phyloP scores from a whole-genome alignment of 2,113 vertebrate genomes.

The Coturnix japonica region DNA sequence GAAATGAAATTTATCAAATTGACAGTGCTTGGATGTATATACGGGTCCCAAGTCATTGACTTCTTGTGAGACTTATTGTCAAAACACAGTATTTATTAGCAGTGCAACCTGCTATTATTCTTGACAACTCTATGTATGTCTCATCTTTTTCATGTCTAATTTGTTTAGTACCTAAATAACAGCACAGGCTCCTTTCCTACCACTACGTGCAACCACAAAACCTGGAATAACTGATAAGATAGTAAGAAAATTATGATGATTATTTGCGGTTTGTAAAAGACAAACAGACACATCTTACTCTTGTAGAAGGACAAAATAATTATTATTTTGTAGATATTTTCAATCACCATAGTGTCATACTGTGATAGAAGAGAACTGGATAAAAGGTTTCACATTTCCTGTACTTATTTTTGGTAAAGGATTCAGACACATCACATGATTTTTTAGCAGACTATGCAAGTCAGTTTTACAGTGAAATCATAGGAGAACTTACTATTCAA shows the following conservation, averaged over 20 bases:
- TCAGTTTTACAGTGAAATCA: neutral
- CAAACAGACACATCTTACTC: neutral
- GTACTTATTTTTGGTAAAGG: neutral
- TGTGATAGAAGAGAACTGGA: neutral
- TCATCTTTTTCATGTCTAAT: neutral
- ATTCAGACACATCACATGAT: neutral
- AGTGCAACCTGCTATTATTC: neutral
- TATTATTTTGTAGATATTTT: neutral
- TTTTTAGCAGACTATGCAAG: neutral
- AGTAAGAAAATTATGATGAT: neutral
- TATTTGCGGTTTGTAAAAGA: neutral
- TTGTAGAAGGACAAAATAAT: neutral
- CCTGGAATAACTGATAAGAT: neutral
- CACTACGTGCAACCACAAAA: neutral
- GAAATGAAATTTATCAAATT: neutral
- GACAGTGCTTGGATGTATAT: neutral
- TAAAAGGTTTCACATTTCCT: neutral
- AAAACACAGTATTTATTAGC: neutral
- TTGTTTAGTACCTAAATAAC: neutral
- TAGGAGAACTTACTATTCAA: neutral
- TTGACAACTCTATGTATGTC: neutral
- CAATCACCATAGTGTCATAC: neutral
- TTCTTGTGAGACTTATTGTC: neutral
- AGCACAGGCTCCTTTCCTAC: neutral
- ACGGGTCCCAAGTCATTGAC: neutral